These are phyloP conservation scores for Meleagris gallopavo DNA, from an alignment of 2,113 vertebrate species.

Conservation along the genomic window DNA sequence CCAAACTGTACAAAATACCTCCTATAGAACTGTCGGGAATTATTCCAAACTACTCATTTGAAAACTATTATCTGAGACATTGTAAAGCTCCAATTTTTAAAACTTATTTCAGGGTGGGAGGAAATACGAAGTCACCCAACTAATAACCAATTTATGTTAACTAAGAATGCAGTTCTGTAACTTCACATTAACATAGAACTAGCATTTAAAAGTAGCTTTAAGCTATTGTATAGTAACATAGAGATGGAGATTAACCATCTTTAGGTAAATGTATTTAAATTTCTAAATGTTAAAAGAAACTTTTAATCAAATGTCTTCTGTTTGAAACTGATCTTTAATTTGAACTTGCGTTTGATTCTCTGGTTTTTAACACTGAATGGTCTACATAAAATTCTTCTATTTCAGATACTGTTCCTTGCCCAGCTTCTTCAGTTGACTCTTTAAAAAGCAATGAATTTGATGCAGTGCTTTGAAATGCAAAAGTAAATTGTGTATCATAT, in stretches of 20 bases:
- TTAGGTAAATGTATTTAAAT: constrained; percentile 82
- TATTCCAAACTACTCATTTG: constrained; percentile 27
- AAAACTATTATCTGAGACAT: constrained; percentile 27
- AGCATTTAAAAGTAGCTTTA: constrained; percentile 74
- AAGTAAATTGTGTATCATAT: not conserved
- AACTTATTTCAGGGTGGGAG: constrained; percentile 33
- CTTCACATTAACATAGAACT: constrained; percentile 73
- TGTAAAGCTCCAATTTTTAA: constrained; percentile 62
- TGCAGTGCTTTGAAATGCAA: not conserved
- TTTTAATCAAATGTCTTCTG: constrained; percentile 78
- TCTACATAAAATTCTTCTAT: constrained; percentile 71
- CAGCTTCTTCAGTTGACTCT: constrained; percentile 7
- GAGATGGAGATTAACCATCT: constrained; percentile 76
- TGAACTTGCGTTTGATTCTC: constrained; percentile 60
- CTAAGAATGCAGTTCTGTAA: constrained; percentile 64
- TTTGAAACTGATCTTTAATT: constrained; percentile 71
- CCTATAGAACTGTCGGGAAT: constrained; percentile 47
- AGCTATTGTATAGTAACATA: constrained; percentile 79
- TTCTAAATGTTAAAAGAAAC: constrained; percentile 80
- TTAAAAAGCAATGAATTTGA: not conserved
- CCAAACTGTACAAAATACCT: constrained; percentile 77
- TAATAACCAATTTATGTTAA: constrained; percentile 19
- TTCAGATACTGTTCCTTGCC: constrained; percentile 47
- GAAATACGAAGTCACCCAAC: not conserved
- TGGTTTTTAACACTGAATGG: constrained; percentile 70